phyloP scores from a whole-genome alignment of 2,113 vertebrate genomes.

The Polyodon spathula region DNA sequence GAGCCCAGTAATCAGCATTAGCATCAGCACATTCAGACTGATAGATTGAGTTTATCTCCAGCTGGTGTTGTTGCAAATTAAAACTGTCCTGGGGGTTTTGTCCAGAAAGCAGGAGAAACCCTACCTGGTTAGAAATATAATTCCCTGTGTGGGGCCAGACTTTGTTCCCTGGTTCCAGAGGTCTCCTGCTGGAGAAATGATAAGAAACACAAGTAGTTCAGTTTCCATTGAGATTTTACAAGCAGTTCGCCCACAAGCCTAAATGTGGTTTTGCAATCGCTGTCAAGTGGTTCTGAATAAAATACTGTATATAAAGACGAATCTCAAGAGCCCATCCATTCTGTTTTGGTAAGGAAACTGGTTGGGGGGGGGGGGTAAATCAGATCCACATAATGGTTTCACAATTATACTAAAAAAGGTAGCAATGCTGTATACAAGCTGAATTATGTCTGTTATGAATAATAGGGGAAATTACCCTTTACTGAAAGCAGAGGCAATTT shows the following conservation, averaged over 20 bases:
- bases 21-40: not conserved
- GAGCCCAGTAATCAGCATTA: too few species aligned
- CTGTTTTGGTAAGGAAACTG: too few species aligned
- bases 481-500: not conserved
- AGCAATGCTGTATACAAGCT: not conserved
- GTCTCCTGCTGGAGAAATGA: not conserved
- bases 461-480: not conserved
- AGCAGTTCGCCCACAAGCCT: not conserved
- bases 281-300: too few species aligned
- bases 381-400: too few species aligned
- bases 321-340: too few species aligned
- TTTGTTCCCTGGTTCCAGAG: not conserved
- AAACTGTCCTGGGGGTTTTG: not conserved
- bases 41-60: slow-evolving; percentile 2
- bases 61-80: not conserved
- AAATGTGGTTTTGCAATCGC: too few species aligned
- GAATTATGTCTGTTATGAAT: not conserved
- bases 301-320: too few species aligned
- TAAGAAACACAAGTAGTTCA: not conserved
- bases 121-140: not conserved
- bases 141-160: slow-evolving; percentile 5
- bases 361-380: too few species aligned
- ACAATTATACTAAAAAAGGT: too few species aligned
- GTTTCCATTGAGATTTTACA: not conserved
- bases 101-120: not conserved